Percentiles rank a stretch among this genome's conserved stretches.
Evolutionary conservation across 2,113 vertebrate species (phyloP).

Genomic region (Cyanoderma ruficeps): DNA sequence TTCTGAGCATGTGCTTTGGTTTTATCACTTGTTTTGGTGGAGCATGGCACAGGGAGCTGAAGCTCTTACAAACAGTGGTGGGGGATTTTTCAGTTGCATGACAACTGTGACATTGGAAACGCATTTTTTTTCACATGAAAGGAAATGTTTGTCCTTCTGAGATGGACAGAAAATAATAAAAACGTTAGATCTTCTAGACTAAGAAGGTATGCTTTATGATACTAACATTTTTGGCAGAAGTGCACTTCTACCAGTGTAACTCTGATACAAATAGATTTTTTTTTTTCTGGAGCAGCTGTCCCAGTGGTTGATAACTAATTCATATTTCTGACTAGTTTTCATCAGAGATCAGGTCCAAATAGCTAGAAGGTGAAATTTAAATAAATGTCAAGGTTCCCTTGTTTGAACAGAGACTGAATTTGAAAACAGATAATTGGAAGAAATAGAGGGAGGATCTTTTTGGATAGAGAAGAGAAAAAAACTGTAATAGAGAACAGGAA

Average conservation of each 20-base stretch:
- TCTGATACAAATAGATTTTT: not conserved
- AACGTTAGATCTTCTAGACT: not conserved
- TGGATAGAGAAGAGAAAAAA: not conserved
- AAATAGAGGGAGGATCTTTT: not conserved
- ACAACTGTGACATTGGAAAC: not conserved
- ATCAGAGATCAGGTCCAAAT: not conserved
- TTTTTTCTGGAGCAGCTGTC: not conserved
- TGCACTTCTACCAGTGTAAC: not conserved
- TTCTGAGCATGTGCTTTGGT: not conserved
- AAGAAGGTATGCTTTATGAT: not conserved
- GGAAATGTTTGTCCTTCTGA: not conserved
- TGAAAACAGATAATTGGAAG: not conserved
- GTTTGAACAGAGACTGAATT: not conserved
- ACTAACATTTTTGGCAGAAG: not conserved
- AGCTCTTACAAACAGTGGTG: not conserved
- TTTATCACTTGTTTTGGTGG: not conserved
- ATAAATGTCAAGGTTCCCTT: not conserved
- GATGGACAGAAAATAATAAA: not conserved
- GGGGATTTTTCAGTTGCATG: not conserved
- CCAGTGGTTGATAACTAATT: not conserved
- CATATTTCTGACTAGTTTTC: not conserved
- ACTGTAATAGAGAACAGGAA: not conserved
- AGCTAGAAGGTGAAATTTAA: not conserved
- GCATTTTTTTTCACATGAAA: not conserved
- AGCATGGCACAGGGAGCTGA: accelerated